Evolutionary conservation across 2,888 invertebrate species (phyloP), one percentile per base, ranked within the genome.

Genomic region (Dryadula phaetusa): DNA sequence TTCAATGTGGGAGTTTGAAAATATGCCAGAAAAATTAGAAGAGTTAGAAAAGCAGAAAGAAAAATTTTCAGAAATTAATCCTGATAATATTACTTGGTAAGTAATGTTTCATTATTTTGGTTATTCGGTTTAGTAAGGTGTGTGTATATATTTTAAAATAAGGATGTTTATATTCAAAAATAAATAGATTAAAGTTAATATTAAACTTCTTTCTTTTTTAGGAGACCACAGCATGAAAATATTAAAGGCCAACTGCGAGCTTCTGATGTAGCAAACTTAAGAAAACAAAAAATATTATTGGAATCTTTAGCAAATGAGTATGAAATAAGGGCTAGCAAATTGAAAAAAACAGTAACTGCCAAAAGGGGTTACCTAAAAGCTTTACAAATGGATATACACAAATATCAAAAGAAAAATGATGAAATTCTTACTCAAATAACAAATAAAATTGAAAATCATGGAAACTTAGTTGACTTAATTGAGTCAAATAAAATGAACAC

Each of bases 1-100:
- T 72, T 77, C 83, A 3, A 88, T 93, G 90, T 93, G 93, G 93
- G 80, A 86, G 67, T 86, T 86, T 73, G 92, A 93, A 75, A 84
- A 87, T 67, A 89, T 93, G 84, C 79, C 83, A 14, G 79, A 82
- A 46, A 93, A 91, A 74, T 73, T 90, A 44, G 88, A 87, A 71
- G 72, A 79, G 52, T 76, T 91, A 44, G 88, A 90, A 71, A 86
- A 86, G 67, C 92, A 90, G 73, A 88, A 83, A 66, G 88, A 88
- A 71, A 91, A 88, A 72, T 90, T 82, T 77, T 70, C 75, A 49
- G 86, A 90, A 56, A 72, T 82, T 5, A 81, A 82, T 72, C 72
- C 77, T 34, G 79, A 81, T 25, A 78, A 77, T 71, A 65, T 54
- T 8, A 71, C 82, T 65, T 89, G 89, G 89, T 89, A 79, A 74